phyloP scores from a whole-genome alignment of 2,797 vertebrate genomes.

The Merluccius polli region DNA sequence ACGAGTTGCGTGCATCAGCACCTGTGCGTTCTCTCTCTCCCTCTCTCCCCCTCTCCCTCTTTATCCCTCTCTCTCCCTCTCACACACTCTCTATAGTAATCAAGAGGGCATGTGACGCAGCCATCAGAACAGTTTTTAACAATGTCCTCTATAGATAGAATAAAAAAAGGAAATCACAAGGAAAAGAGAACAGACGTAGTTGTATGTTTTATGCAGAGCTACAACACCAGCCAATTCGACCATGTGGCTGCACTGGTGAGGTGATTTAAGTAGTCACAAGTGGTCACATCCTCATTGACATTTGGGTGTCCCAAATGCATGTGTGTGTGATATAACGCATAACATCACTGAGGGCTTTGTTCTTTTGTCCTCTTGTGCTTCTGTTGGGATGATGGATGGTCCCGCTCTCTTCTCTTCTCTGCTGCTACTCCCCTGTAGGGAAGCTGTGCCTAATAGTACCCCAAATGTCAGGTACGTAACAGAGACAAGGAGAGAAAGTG shows the following conservation, averaged over 20 bases:
- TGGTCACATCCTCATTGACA: not conserved
- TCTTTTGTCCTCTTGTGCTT: not conserved
- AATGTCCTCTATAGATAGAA: no score
- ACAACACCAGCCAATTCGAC: no score
- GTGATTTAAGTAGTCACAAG: no score
- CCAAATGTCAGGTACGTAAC: conserved; percentile 70
- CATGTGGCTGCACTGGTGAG: no score
- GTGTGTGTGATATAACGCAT: no score
- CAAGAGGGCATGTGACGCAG: no score
- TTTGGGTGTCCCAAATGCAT: not conserved
- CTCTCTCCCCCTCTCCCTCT: no score
- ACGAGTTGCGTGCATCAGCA: not conserved
- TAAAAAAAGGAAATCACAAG: no score
- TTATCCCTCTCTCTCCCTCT: not conserved
- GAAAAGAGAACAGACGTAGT: no score
- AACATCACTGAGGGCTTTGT: not conserved
- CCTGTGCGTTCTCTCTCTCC: not conserved
- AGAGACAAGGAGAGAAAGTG: not conserved
- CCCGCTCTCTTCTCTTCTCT: conserved; percentile 59
- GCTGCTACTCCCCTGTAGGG: conserved; percentile 59
- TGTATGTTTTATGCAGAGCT: no score
- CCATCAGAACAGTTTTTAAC: no score
- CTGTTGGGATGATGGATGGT: conserved; percentile 55
- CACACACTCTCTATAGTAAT: not conserved
- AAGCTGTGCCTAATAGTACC: conserved; percentile 65